phyloP scores from a whole-genome alignment of 2,888 invertebrate species.

The Mesochorus sp. region DNA sequence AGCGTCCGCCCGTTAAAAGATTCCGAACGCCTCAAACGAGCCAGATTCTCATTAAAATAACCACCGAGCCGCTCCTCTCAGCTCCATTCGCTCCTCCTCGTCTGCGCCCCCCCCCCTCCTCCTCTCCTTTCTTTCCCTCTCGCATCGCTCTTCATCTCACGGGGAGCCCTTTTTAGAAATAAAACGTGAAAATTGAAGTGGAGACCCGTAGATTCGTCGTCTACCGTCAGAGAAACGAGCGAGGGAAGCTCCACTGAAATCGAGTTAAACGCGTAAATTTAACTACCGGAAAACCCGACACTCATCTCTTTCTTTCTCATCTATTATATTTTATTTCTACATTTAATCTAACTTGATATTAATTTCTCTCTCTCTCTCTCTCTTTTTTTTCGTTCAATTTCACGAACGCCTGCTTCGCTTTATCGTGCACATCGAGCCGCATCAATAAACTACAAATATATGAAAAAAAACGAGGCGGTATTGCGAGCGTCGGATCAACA shows the following conservation, averaged over 20 bases:
- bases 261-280: slow-evolving; percentile 55
- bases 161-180: slow-evolving; percentile 30
- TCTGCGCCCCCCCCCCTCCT: not conserved
- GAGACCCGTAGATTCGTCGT: slow-evolving; percentile 26
- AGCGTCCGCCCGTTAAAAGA: slow-evolving; percentile 59
- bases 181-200: slow-evolving; percentile 49
- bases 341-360: not conserved
- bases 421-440: no score
- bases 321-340: not conserved
- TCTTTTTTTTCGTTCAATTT: not conserved
- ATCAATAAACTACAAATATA: no score
- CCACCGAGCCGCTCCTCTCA: slow-evolving; percentile 63
- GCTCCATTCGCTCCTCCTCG: slow-evolving; percentile 3
- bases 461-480: no score
- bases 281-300: slow-evolving; percentile 53
- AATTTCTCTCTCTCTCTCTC: not conserved
- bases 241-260: slow-evolving; percentile 45
- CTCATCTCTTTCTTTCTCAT: not conserved
- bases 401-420: no score
- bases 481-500: not conserved
- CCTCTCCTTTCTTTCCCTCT: not conserved
- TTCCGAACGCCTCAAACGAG: slow-evolving; percentile 76
- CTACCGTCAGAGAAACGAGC: not conserved
- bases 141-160: not conserved
- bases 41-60: slow-evolving; percentile 81